A percentile compares a stretch with the other conserved stretches of the same genome.
Conservation (phyloP, 2,113 vertebrate species). For the human (Homo sapiens) region DNA sequence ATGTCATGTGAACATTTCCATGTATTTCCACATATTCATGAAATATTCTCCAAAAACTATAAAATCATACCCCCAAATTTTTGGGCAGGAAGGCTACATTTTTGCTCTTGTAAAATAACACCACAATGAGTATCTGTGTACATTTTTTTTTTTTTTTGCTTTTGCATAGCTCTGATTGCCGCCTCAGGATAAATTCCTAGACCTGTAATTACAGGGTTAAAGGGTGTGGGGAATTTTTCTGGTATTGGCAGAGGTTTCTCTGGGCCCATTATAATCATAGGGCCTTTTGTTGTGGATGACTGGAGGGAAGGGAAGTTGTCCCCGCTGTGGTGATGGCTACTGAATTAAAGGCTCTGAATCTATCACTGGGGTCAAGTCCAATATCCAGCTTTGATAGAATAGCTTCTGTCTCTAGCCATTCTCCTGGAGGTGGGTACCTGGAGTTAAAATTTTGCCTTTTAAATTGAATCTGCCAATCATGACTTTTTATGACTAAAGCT, state of each 20-base stretch:
- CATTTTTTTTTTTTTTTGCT: background rate
- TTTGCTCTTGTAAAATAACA: background rate
- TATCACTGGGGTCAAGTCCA: background rate
- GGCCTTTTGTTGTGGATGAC: background rate
- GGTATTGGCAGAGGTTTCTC: background rate
- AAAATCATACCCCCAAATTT: background rate
- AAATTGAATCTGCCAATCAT: background rate
- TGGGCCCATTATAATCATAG: background rate
- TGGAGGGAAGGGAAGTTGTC: background rate
- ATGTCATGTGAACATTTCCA: background rate
- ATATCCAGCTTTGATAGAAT: background rate
- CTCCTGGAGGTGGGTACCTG: background rate
- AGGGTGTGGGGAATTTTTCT: background rate
- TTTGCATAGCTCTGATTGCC: background rate
- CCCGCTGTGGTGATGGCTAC: too few species aligned
- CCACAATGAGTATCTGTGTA: background rate
- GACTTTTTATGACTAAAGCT: background rate
- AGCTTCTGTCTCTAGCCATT: background rate
- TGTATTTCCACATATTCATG: background rate
- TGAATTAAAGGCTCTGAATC: background rate
- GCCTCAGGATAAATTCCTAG: background rate
- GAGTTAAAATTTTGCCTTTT: background rate
- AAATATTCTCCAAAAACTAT: background rate
- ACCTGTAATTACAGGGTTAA: background rate
- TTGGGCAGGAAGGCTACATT: background rate